Evolutionary conservation across 2,797 vertebrate genomes (phyloP).

Genomic region (Schizothorax lantsangensis): DNA sequence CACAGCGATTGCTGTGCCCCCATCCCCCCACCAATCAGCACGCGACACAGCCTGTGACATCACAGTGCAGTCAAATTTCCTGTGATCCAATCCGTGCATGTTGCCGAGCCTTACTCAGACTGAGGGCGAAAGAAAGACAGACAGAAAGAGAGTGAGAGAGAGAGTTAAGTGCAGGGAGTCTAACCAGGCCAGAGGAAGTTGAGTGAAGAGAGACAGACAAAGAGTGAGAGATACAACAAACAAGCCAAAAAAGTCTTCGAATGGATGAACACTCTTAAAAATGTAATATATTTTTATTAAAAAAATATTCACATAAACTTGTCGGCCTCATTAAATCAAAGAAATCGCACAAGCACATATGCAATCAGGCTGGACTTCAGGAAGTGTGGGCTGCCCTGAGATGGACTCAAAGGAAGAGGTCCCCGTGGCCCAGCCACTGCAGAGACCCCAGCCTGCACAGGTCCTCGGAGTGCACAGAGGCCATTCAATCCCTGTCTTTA

Average conservation of each 20-base stretch:
- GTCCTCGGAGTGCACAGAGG: constrained; percentile 46
- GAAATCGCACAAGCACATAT: neutral
- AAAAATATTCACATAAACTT: neutral
- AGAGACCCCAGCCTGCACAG: constrained; percentile 34
- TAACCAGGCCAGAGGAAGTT: constrained; percentile 53
- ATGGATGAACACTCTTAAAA: neutral
- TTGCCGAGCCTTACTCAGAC: constrained; percentile 73
- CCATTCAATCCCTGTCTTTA: constrained; percentile 51
- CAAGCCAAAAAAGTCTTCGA: neutral
- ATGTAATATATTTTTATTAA: neutral
- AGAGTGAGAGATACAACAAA: constrained; percentile 31
- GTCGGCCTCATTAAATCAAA: neutral
- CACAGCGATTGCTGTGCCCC: constrained; percentile 49
- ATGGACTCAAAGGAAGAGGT: constrained; percentile 5
- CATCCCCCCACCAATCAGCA: constrained; percentile 71
- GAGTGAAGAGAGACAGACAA: constrained; percentile 34
- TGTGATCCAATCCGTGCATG: constrained; percentile 76
- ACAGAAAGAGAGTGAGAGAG: constrained; percentile 54
- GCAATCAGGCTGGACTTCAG: constrained; percentile 6
- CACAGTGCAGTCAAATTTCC: constrained; percentile 80
- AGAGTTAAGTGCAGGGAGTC: constrained; percentile 54
- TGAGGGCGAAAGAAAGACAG: constrained; percentile 38
- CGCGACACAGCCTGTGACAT: constrained; percentile 69
- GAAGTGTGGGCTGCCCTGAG: constrained; percentile 15
- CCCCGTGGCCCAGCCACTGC: constrained; percentile 14